phyloP scores from a whole-genome alignment of 1,140 invertebrate genomes.

The Lordiphosa clarofinis region DNA sequence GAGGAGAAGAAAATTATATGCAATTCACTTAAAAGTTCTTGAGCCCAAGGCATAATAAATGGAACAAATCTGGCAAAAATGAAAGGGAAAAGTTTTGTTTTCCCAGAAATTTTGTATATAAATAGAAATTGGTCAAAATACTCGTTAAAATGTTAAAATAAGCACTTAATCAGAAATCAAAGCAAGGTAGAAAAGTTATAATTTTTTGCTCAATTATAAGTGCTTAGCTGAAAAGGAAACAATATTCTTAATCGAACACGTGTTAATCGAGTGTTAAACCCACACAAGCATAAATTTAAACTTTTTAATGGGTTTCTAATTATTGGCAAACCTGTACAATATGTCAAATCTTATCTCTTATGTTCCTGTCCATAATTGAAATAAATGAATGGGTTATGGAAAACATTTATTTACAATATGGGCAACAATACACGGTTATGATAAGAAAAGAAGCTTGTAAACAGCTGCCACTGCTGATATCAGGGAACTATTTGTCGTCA shows the following conservation, averaged over 20 bases:
- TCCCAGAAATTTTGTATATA: background rate
- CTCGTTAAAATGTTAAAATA: conserved; percentile 15
- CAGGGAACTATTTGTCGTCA: background rate
- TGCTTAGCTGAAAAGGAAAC: too few species aligned
- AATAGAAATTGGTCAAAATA: background rate
- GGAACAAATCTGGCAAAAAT: too few species aligned
- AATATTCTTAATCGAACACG: too few species aligned
- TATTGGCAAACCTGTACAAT: background rate
- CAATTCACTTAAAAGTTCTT: conserved; percentile 35
- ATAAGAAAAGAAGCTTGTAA: conserved; percentile 4
- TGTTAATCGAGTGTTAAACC: background rate
- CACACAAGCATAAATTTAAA: background rate
- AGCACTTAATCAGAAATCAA: too few species aligned
- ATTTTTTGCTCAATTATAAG: too few species aligned
- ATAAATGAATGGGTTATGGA: conserved; percentile 1
- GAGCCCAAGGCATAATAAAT: background rate
- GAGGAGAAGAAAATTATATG: conserved; percentile 37
- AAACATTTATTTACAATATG: conserved; percentile 8
- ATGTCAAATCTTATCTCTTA: conserved; percentile 1
- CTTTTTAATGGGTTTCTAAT: conserved; percentile 5
- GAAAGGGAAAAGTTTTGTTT: conserved; percentile 11
- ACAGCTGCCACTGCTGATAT: conserved; percentile 1
- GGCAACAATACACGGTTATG: background rate
- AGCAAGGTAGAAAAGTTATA: too few species aligned
- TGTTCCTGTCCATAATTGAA: background rate